A percentile compares a stretch with the other conserved stretches of the same genome.
phyloP scores from a whole-genome alignment of 2,113 vertebrate species.

The Colaptes auratus region DNA sequence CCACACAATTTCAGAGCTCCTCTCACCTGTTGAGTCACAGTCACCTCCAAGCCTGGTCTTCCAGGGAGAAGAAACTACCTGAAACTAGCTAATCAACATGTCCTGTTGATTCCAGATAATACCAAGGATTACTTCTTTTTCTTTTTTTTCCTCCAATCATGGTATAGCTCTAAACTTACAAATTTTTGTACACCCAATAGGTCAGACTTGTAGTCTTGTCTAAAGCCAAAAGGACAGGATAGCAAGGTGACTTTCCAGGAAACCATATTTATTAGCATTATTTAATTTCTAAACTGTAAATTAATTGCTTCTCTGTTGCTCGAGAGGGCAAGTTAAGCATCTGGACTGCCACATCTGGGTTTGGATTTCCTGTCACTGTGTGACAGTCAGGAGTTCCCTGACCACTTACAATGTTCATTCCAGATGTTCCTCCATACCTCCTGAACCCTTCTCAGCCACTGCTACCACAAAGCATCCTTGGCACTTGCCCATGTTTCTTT shows the following conservation, averaged over 20 bases:
- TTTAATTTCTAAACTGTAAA: background rate
- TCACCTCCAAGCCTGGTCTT: background rate
- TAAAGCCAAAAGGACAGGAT: background rate
- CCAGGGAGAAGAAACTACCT: background rate
- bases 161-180: background rate
- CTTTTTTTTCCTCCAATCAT: too few species aligned
- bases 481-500: background rate
- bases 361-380: background rate
- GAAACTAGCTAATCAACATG: background rate
- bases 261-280: background rate
- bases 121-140: background rate
- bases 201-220: rapidly evolving
- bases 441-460: background rate
- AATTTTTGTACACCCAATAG: too few species aligned
- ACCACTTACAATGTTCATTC: background rate
- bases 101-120: background rate
- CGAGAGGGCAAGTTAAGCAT: background rate
- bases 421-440: background rate
- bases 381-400: rapidly evolving
- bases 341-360: rapidly evolving
- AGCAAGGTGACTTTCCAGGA: background rate
- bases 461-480: background rate
- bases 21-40: background rate
- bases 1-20: background rate
- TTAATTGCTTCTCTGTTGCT: background rate